Evolutionary conservation across 2,888 invertebrate species (phyloP), one percentile per base, ranked within the genome.

Genomic region (Acleris sparsana): DNA sequence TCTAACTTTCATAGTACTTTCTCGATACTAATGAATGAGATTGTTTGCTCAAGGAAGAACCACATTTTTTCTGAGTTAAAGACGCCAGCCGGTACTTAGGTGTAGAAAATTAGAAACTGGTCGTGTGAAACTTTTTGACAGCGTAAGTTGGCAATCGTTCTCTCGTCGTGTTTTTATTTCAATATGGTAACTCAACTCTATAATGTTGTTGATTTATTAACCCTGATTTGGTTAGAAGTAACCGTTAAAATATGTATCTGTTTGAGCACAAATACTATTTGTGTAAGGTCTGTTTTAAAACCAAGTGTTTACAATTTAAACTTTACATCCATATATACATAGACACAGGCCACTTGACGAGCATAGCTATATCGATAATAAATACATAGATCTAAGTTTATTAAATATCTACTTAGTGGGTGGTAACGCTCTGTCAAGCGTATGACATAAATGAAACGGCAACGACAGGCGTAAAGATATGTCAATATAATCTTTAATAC

Each of bases 1-100:
- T 73, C 75, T 75, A 75, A 79, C 80, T 77, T 82, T 83, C 77
- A 72, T 77, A 75, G 78, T 76, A 82, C 85, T 85, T 85, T 85
- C 84, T 76, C 84, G 73, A 70, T 77, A 77, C 76, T 80, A 80
- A 84, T 75, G 74, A 75, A 74, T 78, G 72, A 78, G 76, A 77
- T 76, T 80, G 76, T 81, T 83, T 80, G 76, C 67, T 75, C 74
- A 73, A 72, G 73, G 62, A 70, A 68, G 58, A 61, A 16, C 65
- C 55, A 70, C 72, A 33, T 72, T 69, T 69, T 70, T 65, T 69
- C 65, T 68, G 63, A 60, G 69, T 58, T 63, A 44, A 59, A 65
- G 59, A 60, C 64, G 48, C 62, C 33, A 39, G 22, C 49, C 53
- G 56, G 51, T 60, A 65, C 60, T 65, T 52, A 56, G 58, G 58